These are phyloP conservation scores for Parauchenoglanis ngamensis DNA, from an alignment of 2,797 vertebrate genomes.

Conservation along the genomic window DNA sequence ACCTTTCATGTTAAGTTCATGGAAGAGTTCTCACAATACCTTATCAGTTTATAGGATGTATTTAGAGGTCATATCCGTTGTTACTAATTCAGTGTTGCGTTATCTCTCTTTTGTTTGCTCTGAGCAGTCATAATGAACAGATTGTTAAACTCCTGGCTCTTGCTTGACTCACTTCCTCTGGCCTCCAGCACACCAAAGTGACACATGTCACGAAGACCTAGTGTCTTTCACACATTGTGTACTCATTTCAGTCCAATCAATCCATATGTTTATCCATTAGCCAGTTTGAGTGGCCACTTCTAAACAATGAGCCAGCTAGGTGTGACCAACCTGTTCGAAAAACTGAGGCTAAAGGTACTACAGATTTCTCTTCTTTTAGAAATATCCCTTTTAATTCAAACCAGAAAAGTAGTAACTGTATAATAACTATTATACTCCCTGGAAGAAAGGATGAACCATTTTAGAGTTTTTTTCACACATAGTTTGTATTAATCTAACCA, in stretches of 20 bases:
- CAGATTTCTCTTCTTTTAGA: neutral
- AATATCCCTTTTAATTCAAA: neutral
- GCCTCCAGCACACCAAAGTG: constrained; percentile 38
- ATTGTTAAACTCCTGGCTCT: constrained; percentile 35
- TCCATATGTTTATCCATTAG: constrained; percentile 6
- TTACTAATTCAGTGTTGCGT: constrained; percentile 37
- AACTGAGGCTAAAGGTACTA: neutral
- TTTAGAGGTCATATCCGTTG: constrained; percentile 39
- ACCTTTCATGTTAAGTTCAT: constrained; percentile 4
- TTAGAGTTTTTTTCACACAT: neutral
- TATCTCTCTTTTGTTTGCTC: constrained; percentile 51
- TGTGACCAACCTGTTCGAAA: neutral
- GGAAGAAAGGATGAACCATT: neutral
- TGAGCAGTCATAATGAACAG: constrained; percentile 44
- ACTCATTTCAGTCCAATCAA: constrained; percentile 18
- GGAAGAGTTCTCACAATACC: constrained; percentile 30
- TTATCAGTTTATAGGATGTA: constrained; percentile 41
- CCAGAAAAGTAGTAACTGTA: neutral
- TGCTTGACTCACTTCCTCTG: constrained; percentile 52
- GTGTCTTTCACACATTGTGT: constrained; percentile 31
- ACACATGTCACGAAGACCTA: constrained; percentile 44
- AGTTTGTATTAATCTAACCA: neutral
- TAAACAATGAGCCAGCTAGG: neutral
- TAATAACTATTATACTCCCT: neutral
- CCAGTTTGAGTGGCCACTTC: neutral